Conservation (phyloP, 2,888 invertebrate species). For the Aricia artaxerxes region DNA sequence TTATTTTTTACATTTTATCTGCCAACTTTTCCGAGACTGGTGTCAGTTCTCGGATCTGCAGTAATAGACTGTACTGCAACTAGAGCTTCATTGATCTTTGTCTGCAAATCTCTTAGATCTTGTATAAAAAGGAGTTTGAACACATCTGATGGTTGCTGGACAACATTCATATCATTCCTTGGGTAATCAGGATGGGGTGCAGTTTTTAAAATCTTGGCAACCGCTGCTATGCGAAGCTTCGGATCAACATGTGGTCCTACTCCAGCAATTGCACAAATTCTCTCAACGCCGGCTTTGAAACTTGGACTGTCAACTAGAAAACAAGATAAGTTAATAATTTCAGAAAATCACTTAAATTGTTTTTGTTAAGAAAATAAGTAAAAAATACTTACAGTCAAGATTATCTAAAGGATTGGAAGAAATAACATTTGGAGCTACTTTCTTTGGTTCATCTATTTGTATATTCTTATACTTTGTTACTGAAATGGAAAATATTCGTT, state of each 20-base stretch:
- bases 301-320: conserved; percentile 88
- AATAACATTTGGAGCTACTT: conserved; percentile 85
- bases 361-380: background rate
- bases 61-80: conserved; percentile 95
- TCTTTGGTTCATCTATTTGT: conserved; percentile 82
- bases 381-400: conserved; percentile 87
- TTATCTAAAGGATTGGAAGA: conserved; percentile 92
- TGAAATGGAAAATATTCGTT: conserved; percentile 56
- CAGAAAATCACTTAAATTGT: too few species aligned
- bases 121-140: conserved; percentile 90
- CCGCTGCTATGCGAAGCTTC: conserved; percentile 71
- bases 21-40: conserved; percentile 95
- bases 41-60: conserved; percentile 98
- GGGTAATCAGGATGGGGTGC: conserved; percentile 87
- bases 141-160: conserved; percentile 82
- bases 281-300: conserved; percentile 90
- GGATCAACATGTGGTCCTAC: conserved; percentile 72
- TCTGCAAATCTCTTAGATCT: conserved; percentile 92
- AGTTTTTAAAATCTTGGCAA: conserved; percentile 90
- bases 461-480: conserved; percentile 86
- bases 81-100: conserved; percentile 95
- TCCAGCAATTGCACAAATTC: conserved; percentile 84
- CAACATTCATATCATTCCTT: conserved; percentile 55
- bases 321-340: conserved; percentile 24
- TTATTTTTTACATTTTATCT: conserved; percentile 52